phyloP scores from a whole-genome alignment of 1,140 invertebrate species.

The Myzus persicae region DNA sequence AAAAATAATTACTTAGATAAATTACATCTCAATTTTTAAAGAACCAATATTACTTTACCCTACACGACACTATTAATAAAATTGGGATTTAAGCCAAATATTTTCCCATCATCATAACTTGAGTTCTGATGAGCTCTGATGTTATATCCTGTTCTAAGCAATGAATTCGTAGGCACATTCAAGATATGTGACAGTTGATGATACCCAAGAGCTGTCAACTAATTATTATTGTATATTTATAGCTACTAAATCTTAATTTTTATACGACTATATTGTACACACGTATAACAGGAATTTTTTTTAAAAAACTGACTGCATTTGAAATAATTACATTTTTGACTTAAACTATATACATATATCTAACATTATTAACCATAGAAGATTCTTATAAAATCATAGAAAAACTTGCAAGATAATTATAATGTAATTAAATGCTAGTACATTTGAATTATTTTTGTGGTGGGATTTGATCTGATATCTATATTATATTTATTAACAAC shows the following conservation, averaged over 20 bases:
- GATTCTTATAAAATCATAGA: background rate
- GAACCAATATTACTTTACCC: conserved; percentile 17
- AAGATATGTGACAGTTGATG: background rate
- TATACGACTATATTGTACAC: background rate
- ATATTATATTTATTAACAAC: background rate
- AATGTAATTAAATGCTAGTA: background rate
- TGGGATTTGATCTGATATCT: background rate
- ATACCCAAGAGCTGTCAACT: background rate
- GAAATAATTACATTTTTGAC: conserved; percentile 7
- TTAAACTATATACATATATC: background rate
- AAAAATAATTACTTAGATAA: conserved; percentile 20
- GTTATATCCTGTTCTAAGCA: conserved; percentile 12
- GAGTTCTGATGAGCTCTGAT: conserved; percentile 3
- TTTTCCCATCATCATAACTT: conserved; percentile 29
- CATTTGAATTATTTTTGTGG: background rate
- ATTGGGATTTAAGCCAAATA: conserved; percentile 19
- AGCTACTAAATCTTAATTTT: background rate
- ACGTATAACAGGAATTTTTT: background rate
- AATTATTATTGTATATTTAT: conserved; percentile 34
- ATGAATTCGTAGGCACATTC: background rate
- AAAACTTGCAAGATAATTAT: background rate
- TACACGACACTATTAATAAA: conserved; percentile 29
- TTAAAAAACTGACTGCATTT: background rate
- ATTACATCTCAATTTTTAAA: background rate
- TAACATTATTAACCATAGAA: background rate